These are phyloP conservation scores for Iguana delicatissima DNA, from an alignment of 2,797 vertebrate species.

Conservation along the genomic window DNA sequence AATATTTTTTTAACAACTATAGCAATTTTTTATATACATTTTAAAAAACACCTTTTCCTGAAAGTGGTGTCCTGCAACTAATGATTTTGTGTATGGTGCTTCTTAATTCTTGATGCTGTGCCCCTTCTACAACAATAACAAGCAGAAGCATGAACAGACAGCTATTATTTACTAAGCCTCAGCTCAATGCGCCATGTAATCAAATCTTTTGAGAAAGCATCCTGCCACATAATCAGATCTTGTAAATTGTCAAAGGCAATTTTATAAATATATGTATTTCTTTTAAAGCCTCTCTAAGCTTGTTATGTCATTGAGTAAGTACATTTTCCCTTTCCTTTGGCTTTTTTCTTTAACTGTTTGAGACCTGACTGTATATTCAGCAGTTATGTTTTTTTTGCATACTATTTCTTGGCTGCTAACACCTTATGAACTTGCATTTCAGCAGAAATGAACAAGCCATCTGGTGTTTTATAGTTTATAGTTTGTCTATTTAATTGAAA, in stretches of 20 bases:
- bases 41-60: background rate
- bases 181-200: conserved; percentile 78
- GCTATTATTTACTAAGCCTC: conserved; percentile 75
- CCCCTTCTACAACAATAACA: conserved; percentile 68
- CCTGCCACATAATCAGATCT: conserved; percentile 79
- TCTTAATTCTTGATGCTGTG: conserved; percentile 71
- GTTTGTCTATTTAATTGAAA: conserved; percentile 49
- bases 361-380: conserved; percentile 56
- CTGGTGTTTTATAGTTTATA: conserved; percentile 41
- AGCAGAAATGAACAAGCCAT: conserved; percentile 33
- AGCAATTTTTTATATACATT: too few relatives aligned
- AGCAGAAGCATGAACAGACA: conserved; percentile 65
- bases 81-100: conserved; percentile 67
- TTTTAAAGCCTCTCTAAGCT: conserved; percentile 73
- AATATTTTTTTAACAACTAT: background rate
- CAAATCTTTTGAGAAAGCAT: conserved; percentile 79
- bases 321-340: conserved; percentile 60
- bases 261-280: conserved; percentile 71
- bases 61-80: conserved; percentile 50
- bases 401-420: conserved; percentile 52
- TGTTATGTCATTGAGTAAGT: conserved; percentile 59
- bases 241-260: conserved; percentile 78
- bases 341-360: conserved; percentile 52
- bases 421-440: conserved; percentile 33
- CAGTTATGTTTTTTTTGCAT: conserved; percentile 71